A percentile compares a stretch with the other conserved stretches of the same genome.
Conservation (phyloP, 2,113 vertebrate genomes). For the Spea bombifrons region DNA sequence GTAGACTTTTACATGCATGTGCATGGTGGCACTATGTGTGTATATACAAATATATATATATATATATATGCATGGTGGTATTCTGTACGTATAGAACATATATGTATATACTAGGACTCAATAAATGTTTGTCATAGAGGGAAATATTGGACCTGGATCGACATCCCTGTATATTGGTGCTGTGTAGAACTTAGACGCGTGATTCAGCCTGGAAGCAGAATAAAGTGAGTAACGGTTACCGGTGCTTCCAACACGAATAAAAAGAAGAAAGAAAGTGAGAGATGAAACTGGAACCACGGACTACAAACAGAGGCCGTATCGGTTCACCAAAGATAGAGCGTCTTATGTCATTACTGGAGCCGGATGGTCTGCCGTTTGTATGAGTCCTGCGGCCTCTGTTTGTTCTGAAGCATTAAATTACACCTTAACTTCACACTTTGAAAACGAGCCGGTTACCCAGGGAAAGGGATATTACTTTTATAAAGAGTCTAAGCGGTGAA, state of each 20-base stretch:
- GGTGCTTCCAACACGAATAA: slow-evolving; percentile 8
- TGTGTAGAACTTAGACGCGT: background rate
- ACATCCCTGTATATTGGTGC: no score
- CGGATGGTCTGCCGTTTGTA: slow-evolving; percentile 39
- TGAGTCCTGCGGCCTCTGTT: slow-evolving; percentile 30
- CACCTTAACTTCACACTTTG: slow-evolving; percentile 43
- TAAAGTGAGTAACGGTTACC: background rate
- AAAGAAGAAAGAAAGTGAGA: slow-evolving; percentile 29
- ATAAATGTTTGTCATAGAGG: no score
- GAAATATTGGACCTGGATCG: no score
- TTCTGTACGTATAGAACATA: no score
- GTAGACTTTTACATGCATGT: no score
- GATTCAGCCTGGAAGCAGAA: background rate
- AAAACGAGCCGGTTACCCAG: slow-evolving; percentile 35
- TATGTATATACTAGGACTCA: no score
- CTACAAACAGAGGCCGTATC: slow-evolving; percentile 35
- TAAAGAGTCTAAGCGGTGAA: slow-evolving; percentile 11
- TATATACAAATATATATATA: background rate
- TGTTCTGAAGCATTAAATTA: slow-evolving; percentile 49
- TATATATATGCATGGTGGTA: background rate
- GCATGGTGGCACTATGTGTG: no score
- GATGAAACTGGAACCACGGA: slow-evolving; percentile 23
- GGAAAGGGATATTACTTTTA: slow-evolving; percentile 15
- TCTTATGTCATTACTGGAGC: slow-evolving; percentile 39
- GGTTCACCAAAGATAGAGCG: slow-evolving; percentile 26